phyloP scores from a whole-genome alignment of 1,140 invertebrate species.

The Lasioglossum albipes region DNA sequence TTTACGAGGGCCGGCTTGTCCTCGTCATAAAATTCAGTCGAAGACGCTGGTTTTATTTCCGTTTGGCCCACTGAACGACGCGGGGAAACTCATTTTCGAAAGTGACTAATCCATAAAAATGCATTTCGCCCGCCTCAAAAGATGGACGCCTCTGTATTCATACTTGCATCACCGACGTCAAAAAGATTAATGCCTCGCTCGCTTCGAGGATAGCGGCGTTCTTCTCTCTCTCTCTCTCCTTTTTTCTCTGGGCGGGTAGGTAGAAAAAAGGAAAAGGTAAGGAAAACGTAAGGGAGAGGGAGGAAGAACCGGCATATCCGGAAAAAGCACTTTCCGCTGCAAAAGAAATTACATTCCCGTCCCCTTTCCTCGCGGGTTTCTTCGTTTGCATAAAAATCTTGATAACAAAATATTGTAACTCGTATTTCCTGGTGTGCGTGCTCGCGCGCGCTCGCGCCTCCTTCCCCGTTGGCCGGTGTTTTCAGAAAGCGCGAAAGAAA shows the following conservation, averaged over 20 bases:
- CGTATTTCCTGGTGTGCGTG: slow-evolving; percentile 22
- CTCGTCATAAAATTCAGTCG: background rate
- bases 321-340: slow-evolving; percentile 28
- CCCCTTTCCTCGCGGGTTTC: slow-evolving; percentile 15
- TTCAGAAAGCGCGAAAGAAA: background rate
- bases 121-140: slow-evolving; percentile 40
- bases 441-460: too few relatives aligned
- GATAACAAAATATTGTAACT: slow-evolving; percentile 44
- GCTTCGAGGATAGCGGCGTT: slow-evolving; percentile 26
- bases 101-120: slow-evolving; percentile 55
- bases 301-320: slow-evolving; percentile 9
- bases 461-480: background rate
- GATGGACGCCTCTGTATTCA: slow-evolving; percentile 42
- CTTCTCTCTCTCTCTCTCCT: background rate
- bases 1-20: background rate
- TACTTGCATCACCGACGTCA: slow-evolving; percentile 49
- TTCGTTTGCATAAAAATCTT: slow-evolving; percentile 52
- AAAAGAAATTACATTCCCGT: slow-evolving; percentile 40
- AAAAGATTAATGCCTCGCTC: slow-evolving; percentile 48
- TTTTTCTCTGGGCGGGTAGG: background rate
- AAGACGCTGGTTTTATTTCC: slow-evolving; percentile 10
- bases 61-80: slow-evolving; percentile 20
- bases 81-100: slow-evolving; percentile 41
- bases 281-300: background rate
- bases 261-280: background rate